Evolutionary conservation across 1,140 invertebrate genomes (phyloP).

Genomic region (Habropoda laboriosa): DNA sequence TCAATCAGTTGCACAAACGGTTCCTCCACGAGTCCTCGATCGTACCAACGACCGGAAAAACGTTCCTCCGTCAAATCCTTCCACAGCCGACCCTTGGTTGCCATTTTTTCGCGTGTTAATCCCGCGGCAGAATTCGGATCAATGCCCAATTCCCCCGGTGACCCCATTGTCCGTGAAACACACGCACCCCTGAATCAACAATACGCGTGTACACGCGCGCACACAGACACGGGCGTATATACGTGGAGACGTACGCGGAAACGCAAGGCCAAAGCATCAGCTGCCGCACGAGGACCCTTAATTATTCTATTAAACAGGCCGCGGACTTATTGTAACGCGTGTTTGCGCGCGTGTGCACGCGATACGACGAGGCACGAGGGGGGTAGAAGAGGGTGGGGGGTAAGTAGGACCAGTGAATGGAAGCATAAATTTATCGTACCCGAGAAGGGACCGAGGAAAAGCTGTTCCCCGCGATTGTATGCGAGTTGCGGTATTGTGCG

Average conservation of each 20-base stretch:
- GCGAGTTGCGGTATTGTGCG: conserved; percentile 66
- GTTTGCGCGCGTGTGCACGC: conserved; percentile 24
- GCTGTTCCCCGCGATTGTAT: conserved; percentile 63
- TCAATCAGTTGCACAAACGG: too few relatives aligned
- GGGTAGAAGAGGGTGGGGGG: background rate
- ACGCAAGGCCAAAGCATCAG: conserved; percentile 73
- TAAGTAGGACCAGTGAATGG: conserved; percentile 57
- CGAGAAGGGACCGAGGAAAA: conserved; percentile 52
- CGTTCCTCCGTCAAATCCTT: background rate
- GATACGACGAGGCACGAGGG: background rate
- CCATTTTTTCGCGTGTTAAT: conserved; percentile 53
- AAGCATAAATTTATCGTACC: conserved; percentile 71
- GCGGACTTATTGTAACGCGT: conserved; percentile 78
- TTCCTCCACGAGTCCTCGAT: background rate
- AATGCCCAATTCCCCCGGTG: conserved; percentile 60
- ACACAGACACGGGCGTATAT: too few relatives aligned
- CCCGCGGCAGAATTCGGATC: conserved; percentile 59
- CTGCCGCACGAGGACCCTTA: conserved; percentile 79
- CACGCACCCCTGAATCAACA: conserved; percentile 59
- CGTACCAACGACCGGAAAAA: background rate
- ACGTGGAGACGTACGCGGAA: conserved; percentile 20
- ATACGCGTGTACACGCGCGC: conserved; percentile 35
- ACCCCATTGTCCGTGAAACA: conserved; percentile 56
- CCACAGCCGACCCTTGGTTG: background rate
- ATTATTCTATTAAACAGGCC: conserved; percentile 82